These are phyloP conservation scores for Pegea sp. DNA, from an alignment of 23 tunicate genomes.

Conservation along the genomic window DNA sequence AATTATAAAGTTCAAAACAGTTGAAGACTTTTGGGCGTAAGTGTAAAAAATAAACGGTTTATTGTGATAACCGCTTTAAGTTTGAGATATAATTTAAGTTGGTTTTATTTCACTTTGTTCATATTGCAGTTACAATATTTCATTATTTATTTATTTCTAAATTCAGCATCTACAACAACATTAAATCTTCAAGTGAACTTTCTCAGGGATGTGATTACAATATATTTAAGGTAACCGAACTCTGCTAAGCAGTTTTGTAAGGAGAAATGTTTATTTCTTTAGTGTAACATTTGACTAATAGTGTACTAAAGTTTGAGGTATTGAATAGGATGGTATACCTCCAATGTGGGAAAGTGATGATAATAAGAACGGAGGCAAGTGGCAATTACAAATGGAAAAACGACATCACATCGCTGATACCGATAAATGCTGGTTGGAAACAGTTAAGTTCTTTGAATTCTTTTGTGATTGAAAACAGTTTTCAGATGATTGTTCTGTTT, in stretches of 20 bases:
- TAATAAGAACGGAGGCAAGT: conserved; percentile 88
- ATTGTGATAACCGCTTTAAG: too few relatives aligned
- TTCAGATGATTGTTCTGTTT: too few relatives aligned
- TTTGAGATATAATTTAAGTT: too few relatives aligned
- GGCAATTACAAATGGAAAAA: conserved; percentile 66
- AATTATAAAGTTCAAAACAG: conserved; percentile 83
- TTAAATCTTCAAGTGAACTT: conserved; percentile 85
- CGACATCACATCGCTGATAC: conserved; percentile 58
- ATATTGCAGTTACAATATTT: too few relatives aligned
- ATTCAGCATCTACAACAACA: conserved; percentile 78
- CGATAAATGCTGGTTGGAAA: conserved; percentile 96
- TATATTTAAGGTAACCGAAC: conserved; percentile 88
- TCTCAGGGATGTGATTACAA: conserved; percentile 91
- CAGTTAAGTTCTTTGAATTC: too few relatives aligned
- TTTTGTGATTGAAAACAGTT: too few relatives aligned
- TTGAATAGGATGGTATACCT: conserved; percentile 61
- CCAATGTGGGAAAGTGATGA: conserved; percentile 96
- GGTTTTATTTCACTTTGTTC: too few relatives aligned
- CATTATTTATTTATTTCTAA: not conserved
- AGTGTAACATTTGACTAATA: too few relatives aligned
- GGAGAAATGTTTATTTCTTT: too few relatives aligned
- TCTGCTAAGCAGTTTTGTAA: too few relatives aligned
- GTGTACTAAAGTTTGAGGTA: too few relatives aligned
- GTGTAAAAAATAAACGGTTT: too few relatives aligned
- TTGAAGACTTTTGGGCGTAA: conserved; percentile 99